phyloP scores from a whole-genome alignment of 2,888 invertebrate species.

The Erynnis tages region DNA sequence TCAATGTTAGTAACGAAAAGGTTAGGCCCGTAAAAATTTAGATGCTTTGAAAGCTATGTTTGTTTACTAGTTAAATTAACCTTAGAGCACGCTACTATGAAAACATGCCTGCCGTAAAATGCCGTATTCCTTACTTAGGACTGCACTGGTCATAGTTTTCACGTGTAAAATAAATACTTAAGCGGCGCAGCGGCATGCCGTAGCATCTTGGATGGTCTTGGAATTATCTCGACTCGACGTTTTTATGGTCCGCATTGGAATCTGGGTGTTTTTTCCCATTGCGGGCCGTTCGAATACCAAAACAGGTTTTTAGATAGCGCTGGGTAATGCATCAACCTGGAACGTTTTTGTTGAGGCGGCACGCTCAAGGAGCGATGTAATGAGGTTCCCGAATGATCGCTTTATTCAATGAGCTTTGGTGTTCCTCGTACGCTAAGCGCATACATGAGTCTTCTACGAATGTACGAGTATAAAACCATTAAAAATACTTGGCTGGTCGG shows the following conservation, averaged over 20 bases:
- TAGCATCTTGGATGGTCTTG: slow-evolving; percentile 59
- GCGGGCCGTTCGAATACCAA: slow-evolving; percentile 68
- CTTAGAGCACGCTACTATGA: too few relatives aligned
- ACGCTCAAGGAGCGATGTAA: slow-evolving; percentile 70
- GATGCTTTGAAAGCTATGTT: too few relatives aligned
- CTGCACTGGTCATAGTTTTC: slow-evolving; percentile 46
- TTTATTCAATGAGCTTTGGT: slow-evolving; percentile 58
- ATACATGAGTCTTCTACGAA: too few relatives aligned
- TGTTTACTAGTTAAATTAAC: too few relatives aligned
- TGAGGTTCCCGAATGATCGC: slow-evolving; percentile 65
- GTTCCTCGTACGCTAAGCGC: not conserved
- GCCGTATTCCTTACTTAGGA: not conserved
- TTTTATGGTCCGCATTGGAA: slow-evolving; percentile 79
- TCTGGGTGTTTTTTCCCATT: slow-evolving; percentile 76
- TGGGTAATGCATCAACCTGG: slow-evolving; percentile 77
- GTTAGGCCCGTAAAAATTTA: too few relatives aligned
- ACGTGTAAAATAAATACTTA: slow-evolving; percentile 58
- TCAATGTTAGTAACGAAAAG: too few relatives aligned
- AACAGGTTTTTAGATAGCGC: slow-evolving; percentile 81
- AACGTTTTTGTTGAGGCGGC: slow-evolving; percentile 75
- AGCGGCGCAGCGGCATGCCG: slow-evolving; percentile 46
- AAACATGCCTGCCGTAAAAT: not conserved
- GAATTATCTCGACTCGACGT: slow-evolving; percentile 75
- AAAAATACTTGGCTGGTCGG: too few relatives aligned
- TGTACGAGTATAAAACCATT: too few relatives aligned